A percentile compares a stretch with the other conserved stretches of the same genome.
phyloP scores from a whole-genome alignment of 2,797 vertebrate species.

The Hydrophis major region DNA sequence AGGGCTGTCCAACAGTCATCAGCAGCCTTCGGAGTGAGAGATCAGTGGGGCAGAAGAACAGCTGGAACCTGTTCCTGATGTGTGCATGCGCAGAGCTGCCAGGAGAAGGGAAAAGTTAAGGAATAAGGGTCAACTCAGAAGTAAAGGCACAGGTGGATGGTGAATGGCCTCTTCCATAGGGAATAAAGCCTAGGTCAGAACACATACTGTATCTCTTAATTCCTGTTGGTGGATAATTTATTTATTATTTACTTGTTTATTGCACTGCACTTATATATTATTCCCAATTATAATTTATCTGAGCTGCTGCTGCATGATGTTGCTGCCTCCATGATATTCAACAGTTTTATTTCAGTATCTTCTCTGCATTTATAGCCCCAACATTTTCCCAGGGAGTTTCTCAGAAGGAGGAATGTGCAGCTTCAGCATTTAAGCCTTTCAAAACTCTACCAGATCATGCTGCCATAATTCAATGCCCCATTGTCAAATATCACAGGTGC shows the following conservation, averaged over 20 bases:
- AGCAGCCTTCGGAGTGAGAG: too few relatives aligned
- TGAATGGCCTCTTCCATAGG: too few relatives aligned
- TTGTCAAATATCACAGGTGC: neutral
- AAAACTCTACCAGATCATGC: neutral
- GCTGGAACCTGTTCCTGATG: too few relatives aligned
- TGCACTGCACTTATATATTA: neutral
- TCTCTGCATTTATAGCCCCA: neutral
- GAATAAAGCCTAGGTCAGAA: too few relatives aligned
- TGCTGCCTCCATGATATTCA: neutral
- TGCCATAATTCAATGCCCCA: neutral
- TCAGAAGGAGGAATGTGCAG: neutral
- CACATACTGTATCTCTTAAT: neutral
- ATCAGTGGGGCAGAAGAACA: too few relatives aligned
- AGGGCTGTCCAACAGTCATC: too few relatives aligned
- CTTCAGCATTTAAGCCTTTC: neutral
- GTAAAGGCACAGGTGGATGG: too few relatives aligned
- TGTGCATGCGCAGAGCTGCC: too few relatives aligned
- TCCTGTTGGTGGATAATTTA: neutral
- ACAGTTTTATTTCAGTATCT: neutral
- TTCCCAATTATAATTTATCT: neutral
- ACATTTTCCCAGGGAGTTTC: neutral
- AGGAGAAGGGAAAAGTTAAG: too few relatives aligned
- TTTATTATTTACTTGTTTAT: neutral
- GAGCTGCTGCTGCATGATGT: neutral
- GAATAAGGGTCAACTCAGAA: too few relatives aligned